Base-by-base conservation (phyloP, 2,113 vertebrate species). In the Heliornis fulica region DNA sequence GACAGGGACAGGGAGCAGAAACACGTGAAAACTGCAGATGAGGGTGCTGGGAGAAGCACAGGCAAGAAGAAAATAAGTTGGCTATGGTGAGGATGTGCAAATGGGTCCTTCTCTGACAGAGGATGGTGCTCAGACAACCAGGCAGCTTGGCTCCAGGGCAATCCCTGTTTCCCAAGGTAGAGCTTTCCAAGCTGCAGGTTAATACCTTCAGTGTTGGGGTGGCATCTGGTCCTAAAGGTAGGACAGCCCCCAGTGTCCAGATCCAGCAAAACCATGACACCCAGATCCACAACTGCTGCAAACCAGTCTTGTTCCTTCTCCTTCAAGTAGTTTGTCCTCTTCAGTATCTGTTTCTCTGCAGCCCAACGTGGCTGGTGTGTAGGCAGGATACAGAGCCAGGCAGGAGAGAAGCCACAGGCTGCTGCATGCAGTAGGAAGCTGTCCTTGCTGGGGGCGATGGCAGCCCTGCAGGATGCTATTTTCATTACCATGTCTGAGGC, bases 21-120 rank as follows among this genome's bases (percentile, higher is more conserved):
- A 80, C 89, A 76, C 46, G 72, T 40, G 64, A 57, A 63, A 94
- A 94, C 59, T 91, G 93, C 81, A 95, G 15, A 94, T 89, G 84
- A 92, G 69, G 75, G 40, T 32, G 69, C 64, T 38, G 72, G 90
- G 87, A 91, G 77, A 64, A 83, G 61, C 38, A 10, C 11, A 41
- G 43, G 53, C 54, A 64, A 21, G 53, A 22, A 41, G 61, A 4
- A 22, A 6, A 25, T 60, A 63, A n/a, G 34, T 1, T 1, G 16
- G 1, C 2, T 21, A 11, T 9, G 45, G 31, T 43, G 72, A 76
- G 69, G 66, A 50, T 40, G 65, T 63, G 41, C 59, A 54, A n/a
- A 61, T 1, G 60, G 83, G 50, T 34, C 48, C 56, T 64, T 34
- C 65, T 3, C 28, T 41, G 65, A 23, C 56, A 38, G 70, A 40